Evolutionary conservation across 2,113 vertebrate species (phyloP), one percentile per base, ranked within the genome.

Genomic region (Neolamprologus brichardi): DNA sequence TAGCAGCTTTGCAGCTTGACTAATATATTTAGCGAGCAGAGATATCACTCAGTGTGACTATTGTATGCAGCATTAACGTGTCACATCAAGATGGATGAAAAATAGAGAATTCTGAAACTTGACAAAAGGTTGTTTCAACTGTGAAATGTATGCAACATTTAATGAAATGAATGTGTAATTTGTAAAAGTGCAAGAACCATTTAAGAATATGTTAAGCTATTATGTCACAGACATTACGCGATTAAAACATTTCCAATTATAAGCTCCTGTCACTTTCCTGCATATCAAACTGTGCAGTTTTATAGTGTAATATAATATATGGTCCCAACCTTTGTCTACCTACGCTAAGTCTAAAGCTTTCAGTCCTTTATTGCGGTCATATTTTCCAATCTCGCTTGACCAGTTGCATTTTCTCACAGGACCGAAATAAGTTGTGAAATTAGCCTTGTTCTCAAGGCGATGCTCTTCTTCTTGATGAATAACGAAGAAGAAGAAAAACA

Each of bases 341-440:
- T 91, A 54, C 12, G 1, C 37, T 86, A 84, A 86, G 85, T 87
- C 67, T 90, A 90, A 90, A 77, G 87, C 62, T 32, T 88, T 88
- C 75, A 87, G 25, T 72, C 58, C 83, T 90, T 93, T 92, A 93
- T 89, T 89, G 89, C 51, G 78, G 72, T 88, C 88, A 87, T 91
- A 93, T 90, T 91, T 89, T 91, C 72, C 88, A 88, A 93, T 93
- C 87, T 88, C 60, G 7, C 87, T 84, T 60, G 39, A 86, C 89
- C 23, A 77, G 17, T 77, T 46, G 44, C 25, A n/a, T 77, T 51
- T 89, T 91, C 88, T 85, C 84, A 86, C 41, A 32, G 86, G 78
- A 88, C 86, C 86, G 37, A 18, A 56, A 92, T 89, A 82, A 81
- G 88, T 85, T 77, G 44, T 51, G 72, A 77, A 90, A 83, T 85